phyloP scores from a whole-genome alignment of 30 jellyfish, hydroid and myxozoan genomes.

The Clytia hemisphaerica region DNA sequence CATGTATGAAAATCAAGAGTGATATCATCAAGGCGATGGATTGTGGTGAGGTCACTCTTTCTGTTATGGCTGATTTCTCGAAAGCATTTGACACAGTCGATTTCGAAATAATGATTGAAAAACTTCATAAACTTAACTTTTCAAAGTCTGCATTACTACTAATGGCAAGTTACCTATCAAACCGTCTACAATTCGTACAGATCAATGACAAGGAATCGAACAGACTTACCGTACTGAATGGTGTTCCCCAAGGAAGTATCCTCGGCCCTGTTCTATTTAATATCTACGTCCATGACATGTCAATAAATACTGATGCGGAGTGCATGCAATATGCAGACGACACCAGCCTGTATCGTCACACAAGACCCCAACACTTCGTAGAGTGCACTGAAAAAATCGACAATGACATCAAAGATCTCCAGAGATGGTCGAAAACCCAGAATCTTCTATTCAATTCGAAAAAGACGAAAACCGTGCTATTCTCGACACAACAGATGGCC shows the following conservation, averaged over 20 bases:
- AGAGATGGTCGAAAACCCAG: not conserved
- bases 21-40: conserved; percentile 27
- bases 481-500: conserved; percentile 6
- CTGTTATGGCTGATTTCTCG: conserved; percentile 48
- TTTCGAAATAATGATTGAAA: not conserved
- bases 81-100: conserved; percentile 2
- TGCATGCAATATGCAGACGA: conserved; percentile 5
- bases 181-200: conserved; percentile 30
- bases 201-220: conserved; percentile 35
- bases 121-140: not conserved
- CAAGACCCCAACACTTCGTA: not conserved
- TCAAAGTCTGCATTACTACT: not conserved
- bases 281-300: not conserved
- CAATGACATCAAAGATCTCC: not conserved
- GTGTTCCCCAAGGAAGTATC: conserved; percentile 47
- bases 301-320: not conserved
- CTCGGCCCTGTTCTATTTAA: conserved; percentile 35
- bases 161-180: conserved; percentile 6
- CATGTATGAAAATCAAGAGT: not conserved
- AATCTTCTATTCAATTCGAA: not conserved
- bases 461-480: not conserved
- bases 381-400: not conserved
- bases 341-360: not conserved
- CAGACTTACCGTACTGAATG: conserved; percentile 9
- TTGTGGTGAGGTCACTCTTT: conserved; percentile 46